phyloP scores from a whole-genome alignment of 2,113 vertebrate genomes.

The Sapayoa aenigma region DNA sequence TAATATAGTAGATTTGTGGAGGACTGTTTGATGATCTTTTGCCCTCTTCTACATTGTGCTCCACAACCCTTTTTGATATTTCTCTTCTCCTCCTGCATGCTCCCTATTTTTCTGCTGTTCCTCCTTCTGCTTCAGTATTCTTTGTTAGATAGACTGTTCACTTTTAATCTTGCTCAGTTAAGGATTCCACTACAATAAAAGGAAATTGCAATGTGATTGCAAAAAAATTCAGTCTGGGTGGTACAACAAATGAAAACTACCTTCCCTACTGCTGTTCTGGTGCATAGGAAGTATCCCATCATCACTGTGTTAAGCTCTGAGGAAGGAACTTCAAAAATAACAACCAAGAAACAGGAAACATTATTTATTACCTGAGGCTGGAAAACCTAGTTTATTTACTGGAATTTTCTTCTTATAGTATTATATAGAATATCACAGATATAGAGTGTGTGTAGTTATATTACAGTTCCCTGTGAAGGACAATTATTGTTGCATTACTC shows the following conservation, averaged over 20 bases:
- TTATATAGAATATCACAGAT: not conserved
- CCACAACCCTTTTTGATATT: slow-evolving; percentile 11
- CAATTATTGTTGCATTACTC: not conserved
- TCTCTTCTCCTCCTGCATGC: slow-evolving; percentile 37
- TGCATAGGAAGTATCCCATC: not conserved
- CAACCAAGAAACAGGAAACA: not conserved
- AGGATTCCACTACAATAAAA: slow-evolving; percentile 10
- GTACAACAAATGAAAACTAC: not conserved
- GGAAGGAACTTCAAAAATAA: slow-evolving; percentile 10
- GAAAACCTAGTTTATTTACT: not conserved
- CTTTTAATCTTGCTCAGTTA: slow-evolving; percentile 56
- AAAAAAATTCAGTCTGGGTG: not conserved
- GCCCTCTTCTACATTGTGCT: slow-evolving; percentile 7
- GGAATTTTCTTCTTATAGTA: not conserved
- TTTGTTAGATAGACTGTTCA: slow-evolving; percentile 3
- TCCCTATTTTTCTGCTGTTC: slow-evolving; percentile 28
- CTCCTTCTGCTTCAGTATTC: slow-evolving; percentile 36
- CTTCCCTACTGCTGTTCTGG: not conserved
- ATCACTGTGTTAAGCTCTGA: not conserved
- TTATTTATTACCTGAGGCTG: not conserved
- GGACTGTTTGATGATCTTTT: slow-evolving; percentile 45
- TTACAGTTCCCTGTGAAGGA: not conserved
- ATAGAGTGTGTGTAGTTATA: not conserved
- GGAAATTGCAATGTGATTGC: not conserved
- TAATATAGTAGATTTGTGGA: slow-evolving; percentile 46